Base-by-base conservation (phyloP, 2,888 invertebrate genomes). In the Zaprionus lineosus region DNA sequence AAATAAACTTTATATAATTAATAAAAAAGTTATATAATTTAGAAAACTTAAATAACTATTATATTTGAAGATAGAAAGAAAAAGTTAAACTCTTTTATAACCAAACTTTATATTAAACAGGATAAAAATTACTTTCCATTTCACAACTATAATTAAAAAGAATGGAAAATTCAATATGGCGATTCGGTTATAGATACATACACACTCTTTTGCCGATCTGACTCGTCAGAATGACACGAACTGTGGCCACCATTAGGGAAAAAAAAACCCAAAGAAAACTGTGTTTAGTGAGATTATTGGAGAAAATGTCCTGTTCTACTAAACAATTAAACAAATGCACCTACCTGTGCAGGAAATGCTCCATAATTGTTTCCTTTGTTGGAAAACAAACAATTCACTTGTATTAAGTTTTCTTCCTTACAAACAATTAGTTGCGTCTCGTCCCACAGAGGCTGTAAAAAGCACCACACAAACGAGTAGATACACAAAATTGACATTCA, bases 101-200 rank as follows among this genome's bases (percentile, higher is more conserved):
- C n/a, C n/a, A n/a, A n/a, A n/a, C n/a, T n/a, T n/a, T n/a, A n/a
- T n/a, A n/a, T n/a, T n/a, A n/a, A n/a, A n/a, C n/a, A n/a, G n/a
- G n/a, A n/a, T n/a, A n/a, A n/a, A n/a, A n/a, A n/a, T n/a, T n/a
- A 9, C 7, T 15, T 14, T 11, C 15, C 6, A 24, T 19, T 14
- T 8, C n/a, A 29, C 9, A 5, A 21, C 7, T 15, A 53, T n/a
- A n/a, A 51, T 18, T 53, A 74, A 72, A 21, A 24, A 4, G 8
- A 24, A 24, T 4, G 8, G 7, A 6, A 57, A 62, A 73, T 55
- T n/a, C 68, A 81, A 81, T 4, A 81, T 81, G 79, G 79, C 85
- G 85, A 24, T 66, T 7, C 33, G 3, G n/a, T 57, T 53, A 39
- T 33, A 52, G 67, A 72, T 78, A 74, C 78, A 77, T 67, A 59